These are phyloP conservation scores for Leucania comma DNA, from an alignment of 2,888 invertebrate genomes.

Conservation along the genomic window DNA sequence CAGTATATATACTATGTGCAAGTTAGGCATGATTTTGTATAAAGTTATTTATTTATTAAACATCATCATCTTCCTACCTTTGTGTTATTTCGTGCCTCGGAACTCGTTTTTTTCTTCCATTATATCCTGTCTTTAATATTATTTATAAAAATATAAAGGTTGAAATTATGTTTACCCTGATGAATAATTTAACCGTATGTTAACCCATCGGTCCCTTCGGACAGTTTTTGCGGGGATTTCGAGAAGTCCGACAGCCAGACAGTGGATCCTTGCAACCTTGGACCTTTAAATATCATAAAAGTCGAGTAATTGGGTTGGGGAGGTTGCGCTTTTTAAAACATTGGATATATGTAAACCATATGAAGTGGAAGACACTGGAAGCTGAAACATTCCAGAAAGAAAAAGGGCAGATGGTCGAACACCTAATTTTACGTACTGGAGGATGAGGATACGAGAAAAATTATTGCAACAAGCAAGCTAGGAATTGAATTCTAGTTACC, in stretches of 20 bases:
- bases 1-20: background rate
- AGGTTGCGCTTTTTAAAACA: background rate
- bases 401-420: background rate
- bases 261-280: background rate
- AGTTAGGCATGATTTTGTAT: background rate
- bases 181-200: conserved; percentile 12
- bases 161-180: background rate
- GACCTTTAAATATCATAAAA: background rate
- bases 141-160: background rate
- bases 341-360: background rate
- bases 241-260: background rate
- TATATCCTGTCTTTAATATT: too few species aligned
- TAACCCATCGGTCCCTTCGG: background rate
- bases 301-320: background rate
- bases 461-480: too few species aligned
- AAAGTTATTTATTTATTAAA: too few species aligned
- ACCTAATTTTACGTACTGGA: too few species aligned
- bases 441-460: too few species aligned
- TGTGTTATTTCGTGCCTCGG: too few species aligned
- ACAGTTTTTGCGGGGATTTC: conserved; percentile 8
- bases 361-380: background rate
- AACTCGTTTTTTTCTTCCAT: too few species aligned
- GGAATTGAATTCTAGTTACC: too few species aligned
- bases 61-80: too few species aligned
- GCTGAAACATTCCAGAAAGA: background rate